phyloP scores from a whole-genome alignment of 2,797 vertebrate species.

The Urocyon cinereoargenteus region DNA sequence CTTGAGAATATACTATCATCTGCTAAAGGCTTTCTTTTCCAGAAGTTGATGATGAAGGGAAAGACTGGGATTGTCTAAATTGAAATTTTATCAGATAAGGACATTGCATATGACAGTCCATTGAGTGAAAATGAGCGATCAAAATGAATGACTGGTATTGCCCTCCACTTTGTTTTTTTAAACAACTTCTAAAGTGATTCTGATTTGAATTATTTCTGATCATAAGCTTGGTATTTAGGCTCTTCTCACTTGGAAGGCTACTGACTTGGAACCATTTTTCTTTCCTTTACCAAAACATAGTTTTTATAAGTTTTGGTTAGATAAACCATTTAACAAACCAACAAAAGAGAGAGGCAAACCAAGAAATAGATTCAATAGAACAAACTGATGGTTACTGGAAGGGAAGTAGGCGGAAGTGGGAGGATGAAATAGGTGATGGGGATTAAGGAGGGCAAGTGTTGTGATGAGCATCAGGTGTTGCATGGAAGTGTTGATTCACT shows the following conservation, averaged over 20 bases:
- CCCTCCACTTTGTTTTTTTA: background rate
- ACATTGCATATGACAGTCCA: background rate
- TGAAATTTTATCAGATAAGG: constrained; percentile 24
- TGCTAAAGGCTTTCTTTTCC: background rate
- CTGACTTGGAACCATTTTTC: background rate
- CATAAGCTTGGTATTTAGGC: constrained; percentile 2
- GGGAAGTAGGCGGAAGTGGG: background rate
- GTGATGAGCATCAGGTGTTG: background rate
- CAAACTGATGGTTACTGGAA: background rate
- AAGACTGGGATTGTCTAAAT: background rate
- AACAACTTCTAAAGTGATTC: background rate
- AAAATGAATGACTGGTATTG: background rate
- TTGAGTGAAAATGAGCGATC: background rate
- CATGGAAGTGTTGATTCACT: background rate
- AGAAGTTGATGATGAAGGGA: background rate
- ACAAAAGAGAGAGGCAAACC: background rate
- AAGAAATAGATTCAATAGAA: background rate
- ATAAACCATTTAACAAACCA: background rate
- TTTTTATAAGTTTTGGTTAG: background rate
- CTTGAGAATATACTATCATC: background rate
- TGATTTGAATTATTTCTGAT: background rate
- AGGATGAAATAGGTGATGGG: background rate
- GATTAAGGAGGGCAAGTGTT: background rate
- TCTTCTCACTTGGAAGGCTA: background rate
- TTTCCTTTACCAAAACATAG: background rate